phyloP scores from a whole-genome alignment of 2,888 invertebrate species.

The Alloplasta piceator region DNA sequence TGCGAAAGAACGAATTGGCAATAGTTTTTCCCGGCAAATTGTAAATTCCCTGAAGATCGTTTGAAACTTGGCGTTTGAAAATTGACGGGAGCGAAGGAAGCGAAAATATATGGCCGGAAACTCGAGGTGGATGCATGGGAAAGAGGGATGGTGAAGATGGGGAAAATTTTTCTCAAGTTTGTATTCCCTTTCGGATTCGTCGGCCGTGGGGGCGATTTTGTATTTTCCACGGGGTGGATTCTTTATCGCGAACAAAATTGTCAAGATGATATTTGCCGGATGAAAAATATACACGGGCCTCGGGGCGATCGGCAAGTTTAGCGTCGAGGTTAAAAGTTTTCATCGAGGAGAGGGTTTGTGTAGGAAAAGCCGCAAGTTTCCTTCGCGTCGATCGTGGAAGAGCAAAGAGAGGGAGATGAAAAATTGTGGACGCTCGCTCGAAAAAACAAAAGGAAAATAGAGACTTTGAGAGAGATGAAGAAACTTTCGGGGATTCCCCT shows the following conservation, averaged over 20 bases:
- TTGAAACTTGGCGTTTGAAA: background rate
- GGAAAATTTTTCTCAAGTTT: background rate
- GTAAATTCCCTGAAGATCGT: no score
- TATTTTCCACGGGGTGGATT: slow-evolving; percentile 21
- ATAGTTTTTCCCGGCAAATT: background rate
- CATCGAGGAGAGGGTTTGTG: background rate
- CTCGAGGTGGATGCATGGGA: no score
- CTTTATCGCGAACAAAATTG: slow-evolving; percentile 42
- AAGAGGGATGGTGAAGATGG: background rate
- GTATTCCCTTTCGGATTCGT: background rate
- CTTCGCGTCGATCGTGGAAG: no score
- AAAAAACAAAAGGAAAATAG: no score
- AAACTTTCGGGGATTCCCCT: slow-evolving; percentile 54
- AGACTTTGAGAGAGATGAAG: no score
- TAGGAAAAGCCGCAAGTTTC: slow-evolving; percentile 29
- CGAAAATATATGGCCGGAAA: background rate
- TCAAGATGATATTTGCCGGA: background rate
- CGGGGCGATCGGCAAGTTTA: slow-evolving; percentile 21
- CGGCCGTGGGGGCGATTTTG: slow-evolving; percentile 24
- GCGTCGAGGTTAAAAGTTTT: slow-evolving; percentile 41
- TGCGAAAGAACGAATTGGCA: slow-evolving; percentile 24
- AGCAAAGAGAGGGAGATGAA: slow-evolving; percentile 26
- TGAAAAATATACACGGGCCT: slow-evolving; percentile 7
- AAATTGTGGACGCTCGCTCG: slow-evolving; percentile 15
- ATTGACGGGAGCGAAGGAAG: slow-evolving; percentile 1